Percentiles rank a stretch among this genome's conserved stretches.
Evolutionary conservation across 2,797 vertebrate species (phyloP).

Genomic region (Limosa lapponica): DNA sequence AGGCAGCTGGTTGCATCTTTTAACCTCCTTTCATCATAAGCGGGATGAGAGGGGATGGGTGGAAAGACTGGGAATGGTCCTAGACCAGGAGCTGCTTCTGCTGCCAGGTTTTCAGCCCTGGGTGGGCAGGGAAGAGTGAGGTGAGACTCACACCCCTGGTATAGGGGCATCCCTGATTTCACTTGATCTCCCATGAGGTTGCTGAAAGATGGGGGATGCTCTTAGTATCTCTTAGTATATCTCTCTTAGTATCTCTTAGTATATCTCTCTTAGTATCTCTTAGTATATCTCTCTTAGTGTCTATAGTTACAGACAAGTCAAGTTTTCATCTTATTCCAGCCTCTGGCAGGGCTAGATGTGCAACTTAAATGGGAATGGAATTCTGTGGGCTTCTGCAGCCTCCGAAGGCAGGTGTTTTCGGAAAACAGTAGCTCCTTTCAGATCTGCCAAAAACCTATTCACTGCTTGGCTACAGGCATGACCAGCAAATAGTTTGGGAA

Average conservation of each 20-base stretch:
- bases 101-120: accelerated
- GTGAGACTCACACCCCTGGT: neutral
- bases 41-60: neutral
- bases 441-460: constrained; percentile 41
- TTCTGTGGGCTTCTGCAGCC: neutral
- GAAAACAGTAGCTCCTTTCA: constrained; percentile 56
- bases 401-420: constrained; percentile 38
- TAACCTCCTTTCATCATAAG: accelerated
- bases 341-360: neutral
- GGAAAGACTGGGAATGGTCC: neutral
- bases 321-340: neutral
- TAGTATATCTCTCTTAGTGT: neutral
- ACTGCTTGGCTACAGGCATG: neutral
- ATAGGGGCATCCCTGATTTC: neutral
- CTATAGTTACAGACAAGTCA: neutral
- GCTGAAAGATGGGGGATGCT: neutral
- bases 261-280: neutral
- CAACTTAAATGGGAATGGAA: neutral
- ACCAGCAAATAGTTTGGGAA: constrained; percentile 23
- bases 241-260: no score
- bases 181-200: neutral
- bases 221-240: neutral
- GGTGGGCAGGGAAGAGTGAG: neutral
- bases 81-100: neutral
- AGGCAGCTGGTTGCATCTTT: neutral